Percentiles rank a stretch among this genome's conserved stretches.
Conservation (phyloP, 2,888 invertebrate species). For the Hyposoter didymator region DNA sequence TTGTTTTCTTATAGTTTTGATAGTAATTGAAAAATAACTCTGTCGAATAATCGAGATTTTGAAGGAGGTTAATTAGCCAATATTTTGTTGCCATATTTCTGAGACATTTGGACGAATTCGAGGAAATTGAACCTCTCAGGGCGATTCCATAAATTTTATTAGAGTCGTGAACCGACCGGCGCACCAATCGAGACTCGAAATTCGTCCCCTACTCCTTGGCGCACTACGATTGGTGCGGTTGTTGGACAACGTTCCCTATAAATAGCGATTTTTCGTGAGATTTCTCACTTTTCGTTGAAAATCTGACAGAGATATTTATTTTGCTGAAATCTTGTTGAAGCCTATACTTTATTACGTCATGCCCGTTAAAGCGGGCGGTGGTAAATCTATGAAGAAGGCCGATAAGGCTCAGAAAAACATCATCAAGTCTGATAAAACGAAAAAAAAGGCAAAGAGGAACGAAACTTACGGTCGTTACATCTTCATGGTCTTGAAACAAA, state of each 20-base stretch:
- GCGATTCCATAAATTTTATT: neutral
- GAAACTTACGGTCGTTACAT: constrained; percentile 23
- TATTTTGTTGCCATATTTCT: neutral
- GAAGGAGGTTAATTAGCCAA: neutral
- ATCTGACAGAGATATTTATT: neutral
- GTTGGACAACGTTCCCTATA: neutral
- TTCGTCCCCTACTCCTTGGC: neutral
- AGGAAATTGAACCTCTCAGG: neutral
- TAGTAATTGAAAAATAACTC: neutral
- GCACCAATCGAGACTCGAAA: constrained; percentile 31
- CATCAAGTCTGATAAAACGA: constrained; percentile 1
- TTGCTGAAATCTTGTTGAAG: neutral
- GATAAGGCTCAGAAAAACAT: constrained; percentile 19
- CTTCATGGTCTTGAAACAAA: constrained; percentile 29
- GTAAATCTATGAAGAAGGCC: constrained; percentile 23
- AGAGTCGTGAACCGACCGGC: neutral
- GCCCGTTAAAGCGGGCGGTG: constrained; percentile 21
- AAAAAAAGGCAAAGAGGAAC: constrained; percentile 13
- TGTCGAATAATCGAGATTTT: neutral
- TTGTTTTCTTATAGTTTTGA: constrained; percentile 49
- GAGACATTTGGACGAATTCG: neutral
- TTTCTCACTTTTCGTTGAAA: neutral
- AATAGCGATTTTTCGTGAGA: neutral
- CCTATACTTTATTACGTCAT: neutral
- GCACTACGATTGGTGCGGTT: constrained; percentile 34